Evolutionary conservation across 2,888 invertebrate genomes (phyloP).

Genomic region (Neoitamus cyanurus): DNA sequence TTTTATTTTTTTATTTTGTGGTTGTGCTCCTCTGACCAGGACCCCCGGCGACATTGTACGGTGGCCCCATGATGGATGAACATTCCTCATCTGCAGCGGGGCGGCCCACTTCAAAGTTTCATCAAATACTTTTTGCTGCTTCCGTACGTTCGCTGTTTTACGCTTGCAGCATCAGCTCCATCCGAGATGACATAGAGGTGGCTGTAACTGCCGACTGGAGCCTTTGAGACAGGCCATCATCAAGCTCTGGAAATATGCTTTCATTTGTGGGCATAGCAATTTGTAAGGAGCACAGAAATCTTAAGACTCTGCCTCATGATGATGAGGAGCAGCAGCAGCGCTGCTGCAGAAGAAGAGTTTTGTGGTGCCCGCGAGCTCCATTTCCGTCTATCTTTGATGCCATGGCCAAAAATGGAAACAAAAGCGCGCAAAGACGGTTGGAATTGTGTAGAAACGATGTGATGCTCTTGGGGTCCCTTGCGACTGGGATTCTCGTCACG

Average conservation of each 20-base stretch:
- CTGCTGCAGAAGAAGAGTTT: not conserved
- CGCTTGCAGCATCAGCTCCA: not conserved
- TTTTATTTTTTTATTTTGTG: too few species aligned
- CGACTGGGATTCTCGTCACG: constrained; percentile 21
- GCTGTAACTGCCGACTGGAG: not conserved
- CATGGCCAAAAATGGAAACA: constrained; percentile 20
- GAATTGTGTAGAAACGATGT: not conserved
- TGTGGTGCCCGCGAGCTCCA: not conserved
- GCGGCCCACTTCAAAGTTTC: not conserved
- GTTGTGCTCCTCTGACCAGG: not conserved
- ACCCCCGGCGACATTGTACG: not conserved
- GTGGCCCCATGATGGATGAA: not conserved
- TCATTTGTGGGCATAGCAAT: not conserved
- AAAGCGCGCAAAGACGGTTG: not conserved
- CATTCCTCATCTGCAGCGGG: not conserved
- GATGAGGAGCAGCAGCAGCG: not conserved
- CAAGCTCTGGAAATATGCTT: not conserved
- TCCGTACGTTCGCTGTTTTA: not conserved
- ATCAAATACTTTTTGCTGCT: not conserved
- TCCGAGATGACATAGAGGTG: not conserved
- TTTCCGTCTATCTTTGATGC: constrained; percentile 1
- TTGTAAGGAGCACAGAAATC: not conserved
- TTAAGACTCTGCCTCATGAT: not conserved
- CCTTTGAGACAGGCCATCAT: not conserved
- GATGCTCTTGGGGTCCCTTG: not conserved